These are phyloP conservation scores for Uria lomvia DNA, from an alignment of 2,113 vertebrate genomes.

Conservation along the genomic window DNA sequence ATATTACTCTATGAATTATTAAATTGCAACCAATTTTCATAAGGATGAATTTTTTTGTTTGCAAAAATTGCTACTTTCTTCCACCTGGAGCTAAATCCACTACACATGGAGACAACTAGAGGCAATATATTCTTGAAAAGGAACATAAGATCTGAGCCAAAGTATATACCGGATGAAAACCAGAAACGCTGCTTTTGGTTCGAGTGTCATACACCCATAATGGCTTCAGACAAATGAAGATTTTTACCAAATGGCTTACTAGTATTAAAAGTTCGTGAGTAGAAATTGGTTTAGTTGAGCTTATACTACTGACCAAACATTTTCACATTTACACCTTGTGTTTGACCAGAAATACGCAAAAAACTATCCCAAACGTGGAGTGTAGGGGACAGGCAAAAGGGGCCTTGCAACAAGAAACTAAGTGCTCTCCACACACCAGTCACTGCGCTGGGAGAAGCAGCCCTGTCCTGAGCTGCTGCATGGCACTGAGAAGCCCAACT, in stretches of 20 bases:
- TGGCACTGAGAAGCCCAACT: not conserved
- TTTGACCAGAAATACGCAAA: not conserved
- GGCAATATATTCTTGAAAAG: not conserved
- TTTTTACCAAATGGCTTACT: slow-evolving; percentile 29
- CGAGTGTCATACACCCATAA: not conserved
- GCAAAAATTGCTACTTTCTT: slow-evolving; percentile 32
- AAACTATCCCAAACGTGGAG: not conserved
- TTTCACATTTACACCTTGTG: not conserved
- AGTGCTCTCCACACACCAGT: not conserved
- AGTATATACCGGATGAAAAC: not conserved
- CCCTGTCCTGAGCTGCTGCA: not conserved
- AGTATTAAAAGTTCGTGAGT: slow-evolving; percentile 27
- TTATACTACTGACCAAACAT: not conserved
- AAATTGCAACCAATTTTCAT: slow-evolving; percentile 44
- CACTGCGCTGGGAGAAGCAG: not conserved
- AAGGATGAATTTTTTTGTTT: slow-evolving; percentile 45
- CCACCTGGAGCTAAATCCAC: slow-evolving; percentile 25
- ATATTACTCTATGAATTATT: slow-evolving; percentile 74
- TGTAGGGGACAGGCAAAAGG: not conserved
- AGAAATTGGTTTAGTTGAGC: not conserved
- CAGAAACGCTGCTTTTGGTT: not conserved
- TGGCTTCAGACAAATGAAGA: not conserved
- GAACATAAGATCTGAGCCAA: not conserved
- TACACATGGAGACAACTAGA: not conserved
- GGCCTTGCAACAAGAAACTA: not conserved